Conservation (phyloP, 2,888 invertebrate genomes). For the Philonicus albiceps region DNA sequence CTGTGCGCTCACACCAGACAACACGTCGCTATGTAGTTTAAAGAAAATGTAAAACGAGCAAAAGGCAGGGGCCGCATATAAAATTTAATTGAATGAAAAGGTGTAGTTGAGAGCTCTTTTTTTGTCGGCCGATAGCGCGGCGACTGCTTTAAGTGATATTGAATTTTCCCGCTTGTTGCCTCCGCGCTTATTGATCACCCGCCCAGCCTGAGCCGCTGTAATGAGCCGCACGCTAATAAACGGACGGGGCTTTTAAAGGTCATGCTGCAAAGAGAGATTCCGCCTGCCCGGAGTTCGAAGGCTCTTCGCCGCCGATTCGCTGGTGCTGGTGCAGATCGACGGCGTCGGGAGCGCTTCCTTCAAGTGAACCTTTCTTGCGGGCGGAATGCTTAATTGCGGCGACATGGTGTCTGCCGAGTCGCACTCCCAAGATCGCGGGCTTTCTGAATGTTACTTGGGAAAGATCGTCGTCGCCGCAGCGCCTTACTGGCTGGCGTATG, state of each 20-base stretch:
- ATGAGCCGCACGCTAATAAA: not conserved
- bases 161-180: constrained; percentile 5
- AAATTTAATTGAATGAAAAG: constrained; percentile 47
- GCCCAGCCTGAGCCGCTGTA: not conserved
- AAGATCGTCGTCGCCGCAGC: not conserved
- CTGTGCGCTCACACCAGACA: constrained; percentile 78
- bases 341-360: not conserved
- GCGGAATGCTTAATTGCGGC: not conserved
- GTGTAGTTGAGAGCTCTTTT: constrained; percentile 40
- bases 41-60: constrained; percentile 36
- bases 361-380: not conserved
- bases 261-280: not conserved
- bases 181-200: constrained; percentile 10
- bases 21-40: constrained; percentile 68
- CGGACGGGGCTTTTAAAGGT: constrained; percentile 10
- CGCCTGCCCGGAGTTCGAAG: not conserved
- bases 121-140: not conserved
- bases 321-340: not conserved
- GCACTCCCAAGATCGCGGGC: not conserved
- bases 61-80: constrained; percentile 21
- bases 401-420: not conserved
- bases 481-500: not conserved
- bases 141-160: constrained; percentile 26
- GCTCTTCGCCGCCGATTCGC: not conserved
- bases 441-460: not conserved